Conservation (phyloP, 2,113 vertebrate genomes). For the Mormyrus lacerda region DNA sequence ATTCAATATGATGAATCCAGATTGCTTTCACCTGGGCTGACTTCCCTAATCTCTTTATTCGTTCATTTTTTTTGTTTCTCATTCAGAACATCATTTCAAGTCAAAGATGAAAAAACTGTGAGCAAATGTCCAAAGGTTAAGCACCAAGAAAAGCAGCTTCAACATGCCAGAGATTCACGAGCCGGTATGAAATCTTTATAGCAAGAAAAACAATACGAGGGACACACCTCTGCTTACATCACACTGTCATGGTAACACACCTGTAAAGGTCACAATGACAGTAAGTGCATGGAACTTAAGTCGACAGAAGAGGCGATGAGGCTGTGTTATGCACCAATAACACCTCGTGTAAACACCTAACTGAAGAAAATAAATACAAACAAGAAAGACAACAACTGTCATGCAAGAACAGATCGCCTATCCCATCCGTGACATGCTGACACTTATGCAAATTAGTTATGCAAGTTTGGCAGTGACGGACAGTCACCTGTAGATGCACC, state of each 20-base stretch:
- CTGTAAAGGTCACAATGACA: not conserved
- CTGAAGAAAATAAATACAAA: not conserved
- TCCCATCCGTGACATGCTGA: too few species aligned
- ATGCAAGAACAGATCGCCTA: not conserved
- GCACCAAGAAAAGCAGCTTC: too few species aligned
- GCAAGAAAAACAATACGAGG: not conserved
- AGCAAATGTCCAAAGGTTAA: not conserved
- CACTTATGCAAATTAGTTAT: too few species aligned
- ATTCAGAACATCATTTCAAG: not conserved
- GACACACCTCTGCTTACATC: not conserved
- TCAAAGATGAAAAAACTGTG: not conserved
- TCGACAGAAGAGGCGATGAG: not conserved
- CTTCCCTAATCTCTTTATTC: not conserved
- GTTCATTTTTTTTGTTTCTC: not conserved
- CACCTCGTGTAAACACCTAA: not conserved
- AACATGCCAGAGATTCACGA: not conserved
- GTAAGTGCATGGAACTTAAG: not conserved
- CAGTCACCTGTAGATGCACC: too few species aligned
- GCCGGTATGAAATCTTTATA: not conserved
- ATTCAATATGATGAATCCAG: not conserved
- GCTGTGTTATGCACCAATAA: not conserved
- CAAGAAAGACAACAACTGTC: not conserved
- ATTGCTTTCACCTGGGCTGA: not conserved
- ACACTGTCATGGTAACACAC: not conserved
- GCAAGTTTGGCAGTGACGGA: too few species aligned